Conservation (phyloP, 2,797 vertebrate species). For the Arnoldichthys spilopterus region DNA sequence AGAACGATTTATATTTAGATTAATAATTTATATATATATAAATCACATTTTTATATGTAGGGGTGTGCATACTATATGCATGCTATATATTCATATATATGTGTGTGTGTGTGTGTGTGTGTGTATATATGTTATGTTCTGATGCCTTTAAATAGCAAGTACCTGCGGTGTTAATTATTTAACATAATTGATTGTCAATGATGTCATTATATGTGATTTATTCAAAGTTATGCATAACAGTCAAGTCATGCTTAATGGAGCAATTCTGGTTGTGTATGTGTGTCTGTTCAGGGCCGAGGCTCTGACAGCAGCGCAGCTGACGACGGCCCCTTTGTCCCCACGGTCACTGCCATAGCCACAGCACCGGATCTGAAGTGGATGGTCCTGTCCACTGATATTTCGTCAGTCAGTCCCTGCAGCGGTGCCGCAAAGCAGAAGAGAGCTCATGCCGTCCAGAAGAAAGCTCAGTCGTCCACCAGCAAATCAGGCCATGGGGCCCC, state of each 20-base stretch:
- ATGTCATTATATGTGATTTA: too few species aligned
- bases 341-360: conserved; percentile 85
- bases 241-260: neutral
- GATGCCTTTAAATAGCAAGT: too few species aligned
- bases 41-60: too few species aligned
- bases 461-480: conserved; percentile 66
- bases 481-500: conserved; percentile 75
- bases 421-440: conserved; percentile 77
- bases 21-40: too few species aligned
- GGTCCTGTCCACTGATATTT: conserved; percentile 85
- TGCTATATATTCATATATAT: too few species aligned
- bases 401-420: conserved; percentile 76
- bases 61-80: too few species aligned
- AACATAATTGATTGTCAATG: too few species aligned
- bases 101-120: too few species aligned
- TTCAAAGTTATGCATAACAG: neutral
- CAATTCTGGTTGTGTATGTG: conserved; percentile 17
- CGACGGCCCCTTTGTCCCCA: conserved; percentile 87
- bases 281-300: conserved; percentile 77
- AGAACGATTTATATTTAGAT: too few species aligned
- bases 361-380: conserved; percentile 87
- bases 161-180: too few species aligned
- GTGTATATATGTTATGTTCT: too few species aligned
- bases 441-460: conserved; percentile 60
- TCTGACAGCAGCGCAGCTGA: conserved; percentile 75